These are phyloP conservation scores for Chrysopilus asiliformis DNA, from an alignment of 2,888 invertebrate genomes.

Conservation along the genomic window DNA sequence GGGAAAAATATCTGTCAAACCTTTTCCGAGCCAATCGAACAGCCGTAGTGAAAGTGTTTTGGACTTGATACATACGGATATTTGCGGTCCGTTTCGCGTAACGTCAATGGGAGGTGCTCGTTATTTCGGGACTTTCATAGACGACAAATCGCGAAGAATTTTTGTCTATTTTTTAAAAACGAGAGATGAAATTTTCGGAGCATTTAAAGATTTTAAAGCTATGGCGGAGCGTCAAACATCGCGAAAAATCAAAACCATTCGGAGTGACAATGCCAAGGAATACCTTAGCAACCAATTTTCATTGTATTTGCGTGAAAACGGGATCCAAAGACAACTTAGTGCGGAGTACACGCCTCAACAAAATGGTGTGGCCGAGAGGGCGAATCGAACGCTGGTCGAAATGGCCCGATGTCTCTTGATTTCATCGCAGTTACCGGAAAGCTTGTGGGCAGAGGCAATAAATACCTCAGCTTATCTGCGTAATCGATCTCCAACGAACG, in stretches of 20 bases:
- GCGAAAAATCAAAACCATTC: slow-evolving; percentile 14
- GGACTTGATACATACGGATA: slow-evolving; percentile 21
- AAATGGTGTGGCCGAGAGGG: no score
- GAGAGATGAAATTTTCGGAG: slow-evolving; percentile 17
- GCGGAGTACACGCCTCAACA: no score
- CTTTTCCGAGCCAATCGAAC: no score
- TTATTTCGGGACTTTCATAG: slow-evolving; percentile 23
- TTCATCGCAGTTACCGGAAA: slow-evolving; percentile 23
- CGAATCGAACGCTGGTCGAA: slow-evolving; percentile 33
- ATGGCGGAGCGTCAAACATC: slow-evolving; percentile 13
- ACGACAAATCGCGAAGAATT: slow-evolving; percentile 23
- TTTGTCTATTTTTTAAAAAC: slow-evolving; percentile 16
- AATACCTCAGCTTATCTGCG: neutral
- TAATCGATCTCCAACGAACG: neutral
- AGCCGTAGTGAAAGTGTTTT: no score
- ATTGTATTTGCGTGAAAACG: no score
- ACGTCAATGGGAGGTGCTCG: slow-evolving; percentile 18
- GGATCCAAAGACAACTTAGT: no score
- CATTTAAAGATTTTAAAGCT: slow-evolving; percentile 13
- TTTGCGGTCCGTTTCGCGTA: slow-evolving; percentile 24
- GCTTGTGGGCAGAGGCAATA: neutral
- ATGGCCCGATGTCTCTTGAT: neutral
- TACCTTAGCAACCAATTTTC: no score
- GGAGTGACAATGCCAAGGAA: no score
- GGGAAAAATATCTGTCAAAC: no score